Conservation (phyloP, 2,797 vertebrate species). For the Myoxocephalus aenaeus region DNA sequence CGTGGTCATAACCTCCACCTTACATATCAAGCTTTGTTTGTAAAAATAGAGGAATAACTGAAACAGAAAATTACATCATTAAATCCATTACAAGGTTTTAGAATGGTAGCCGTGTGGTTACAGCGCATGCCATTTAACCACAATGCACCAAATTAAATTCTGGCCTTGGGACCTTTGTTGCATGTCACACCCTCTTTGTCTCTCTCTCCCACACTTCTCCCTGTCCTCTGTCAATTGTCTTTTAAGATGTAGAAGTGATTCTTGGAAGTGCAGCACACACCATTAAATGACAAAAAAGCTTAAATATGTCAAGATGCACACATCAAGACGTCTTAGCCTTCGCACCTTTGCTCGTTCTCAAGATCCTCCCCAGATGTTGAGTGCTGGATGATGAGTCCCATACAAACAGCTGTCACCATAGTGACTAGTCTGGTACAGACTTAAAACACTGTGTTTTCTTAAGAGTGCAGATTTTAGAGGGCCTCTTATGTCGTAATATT, state of each 20-base stretch:
- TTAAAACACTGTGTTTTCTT: constrained; percentile 36
- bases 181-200: background rate
- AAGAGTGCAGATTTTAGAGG: constrained; percentile 4
- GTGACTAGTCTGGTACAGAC: constrained; percentile 47
- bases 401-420: constrained; percentile 56
- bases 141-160: background rate
- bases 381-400: constrained; percentile 37
- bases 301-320: constrained; percentile 2
- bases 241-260: no score
- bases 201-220: no score
- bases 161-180: background rate
- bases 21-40: background rate
- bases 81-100: background rate
- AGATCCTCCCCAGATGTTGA: constrained; percentile 51
- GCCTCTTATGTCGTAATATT: background rate
- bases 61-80: constrained; percentile 4
- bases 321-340: constrained; percentile 9
- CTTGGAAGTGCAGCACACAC: no score
- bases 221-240: background rate
- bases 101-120: background rate
- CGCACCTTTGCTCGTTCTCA: constrained; percentile 26
- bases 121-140: background rate
- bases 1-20: background rate
- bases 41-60: background rate
- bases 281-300: background rate